These are phyloP conservation scores for Phaethornis superciliosus DNA, from an alignment of 2,113 vertebrate species.

Conservation along the genomic window DNA sequence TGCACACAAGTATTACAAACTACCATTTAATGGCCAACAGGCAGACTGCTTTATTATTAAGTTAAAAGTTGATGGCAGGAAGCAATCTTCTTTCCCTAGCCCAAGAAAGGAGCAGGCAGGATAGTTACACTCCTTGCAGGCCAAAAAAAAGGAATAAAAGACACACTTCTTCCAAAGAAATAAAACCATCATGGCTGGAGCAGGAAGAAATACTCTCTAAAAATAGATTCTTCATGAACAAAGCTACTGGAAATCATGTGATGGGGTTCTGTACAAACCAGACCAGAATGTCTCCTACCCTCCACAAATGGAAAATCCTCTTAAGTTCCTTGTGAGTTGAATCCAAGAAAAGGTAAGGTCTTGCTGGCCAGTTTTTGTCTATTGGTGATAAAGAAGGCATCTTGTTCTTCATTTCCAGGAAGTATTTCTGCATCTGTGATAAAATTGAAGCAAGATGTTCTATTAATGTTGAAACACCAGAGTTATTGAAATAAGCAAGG, in stretches of 20 bases:
- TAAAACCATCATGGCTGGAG: background rate
- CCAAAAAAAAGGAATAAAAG: constrained; percentile 2
- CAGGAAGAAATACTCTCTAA: background rate
- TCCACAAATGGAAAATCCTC: constrained; percentile 95
- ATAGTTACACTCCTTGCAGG: background rate
- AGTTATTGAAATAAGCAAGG: background rate
- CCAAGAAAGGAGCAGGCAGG: background rate
- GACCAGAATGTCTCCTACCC: constrained; percentile 77
- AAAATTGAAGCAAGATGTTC: constrained; percentile 46
- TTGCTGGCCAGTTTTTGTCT: constrained; percentile 90
- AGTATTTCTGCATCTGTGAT: constrained; percentile 93
- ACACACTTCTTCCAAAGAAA: background rate
- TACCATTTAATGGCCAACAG: background rate
- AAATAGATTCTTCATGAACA: background rate
- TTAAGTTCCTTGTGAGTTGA: constrained; percentile 87
- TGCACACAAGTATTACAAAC: background rate
- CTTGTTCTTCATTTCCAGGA: constrained; percentile 88
- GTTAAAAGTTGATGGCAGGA: background rate
- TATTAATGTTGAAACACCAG: background rate
- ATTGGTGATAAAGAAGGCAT: constrained; percentile 94
- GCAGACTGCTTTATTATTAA: background rate
- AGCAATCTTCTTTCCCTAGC: background rate
- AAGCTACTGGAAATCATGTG: background rate
- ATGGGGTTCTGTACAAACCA: background rate
- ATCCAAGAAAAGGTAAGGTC: constrained; percentile 92